Conservation (phyloP, 2,888 invertebrate species). For the Diadegma fenestrale region DNA sequence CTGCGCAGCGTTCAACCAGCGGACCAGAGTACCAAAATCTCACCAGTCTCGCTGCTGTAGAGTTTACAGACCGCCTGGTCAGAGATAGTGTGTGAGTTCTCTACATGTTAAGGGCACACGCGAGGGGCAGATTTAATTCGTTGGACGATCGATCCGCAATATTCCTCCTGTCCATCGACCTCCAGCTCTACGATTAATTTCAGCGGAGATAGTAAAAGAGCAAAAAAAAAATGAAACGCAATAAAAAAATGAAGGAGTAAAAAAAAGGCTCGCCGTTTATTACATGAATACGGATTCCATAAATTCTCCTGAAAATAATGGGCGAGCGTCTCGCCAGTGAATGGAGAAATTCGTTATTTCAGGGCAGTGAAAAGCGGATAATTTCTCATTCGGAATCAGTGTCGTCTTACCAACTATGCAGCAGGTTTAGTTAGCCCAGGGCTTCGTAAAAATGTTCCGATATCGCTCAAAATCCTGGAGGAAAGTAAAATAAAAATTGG, state of each 20-base stretch:
- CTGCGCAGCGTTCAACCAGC: conserved; percentile 56
- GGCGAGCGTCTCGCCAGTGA: conserved; percentile 14
- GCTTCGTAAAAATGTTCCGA: conserved; percentile 22
- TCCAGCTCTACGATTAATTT: conserved; percentile 52
- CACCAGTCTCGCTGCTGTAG: conserved; percentile 59
- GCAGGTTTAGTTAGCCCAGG: conserved; percentile 16
- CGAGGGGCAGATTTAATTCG: conserved; percentile 47
- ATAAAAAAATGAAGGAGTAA: conserved; percentile 24
- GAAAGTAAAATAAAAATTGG: conserved; percentile 41
- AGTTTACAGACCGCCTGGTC: conserved; percentile 61
- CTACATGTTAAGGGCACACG: conserved; percentile 4
- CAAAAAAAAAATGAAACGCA: not conserved
- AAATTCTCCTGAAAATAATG: conserved; percentile 55
- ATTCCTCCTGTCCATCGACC: conserved; percentile 8
- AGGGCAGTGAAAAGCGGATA: conserved; percentile 10
- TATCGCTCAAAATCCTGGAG: conserved; percentile 46
- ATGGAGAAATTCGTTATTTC: conserved; percentile 2
- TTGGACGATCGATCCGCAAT: conserved; percentile 44
- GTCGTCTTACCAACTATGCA: conserved; percentile 44
- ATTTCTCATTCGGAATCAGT: conserved; percentile 46
- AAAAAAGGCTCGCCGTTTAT: conserved; percentile 15
- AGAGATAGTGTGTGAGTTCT: conserved; percentile 42
- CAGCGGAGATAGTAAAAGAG: conserved; percentile 14
- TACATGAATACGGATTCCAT: conserved; percentile 44
- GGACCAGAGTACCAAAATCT: conserved; percentile 58